Evolutionary conservation across 2,113 vertebrate genomes (phyloP).

Genomic region (Elachura formosa): DNA sequence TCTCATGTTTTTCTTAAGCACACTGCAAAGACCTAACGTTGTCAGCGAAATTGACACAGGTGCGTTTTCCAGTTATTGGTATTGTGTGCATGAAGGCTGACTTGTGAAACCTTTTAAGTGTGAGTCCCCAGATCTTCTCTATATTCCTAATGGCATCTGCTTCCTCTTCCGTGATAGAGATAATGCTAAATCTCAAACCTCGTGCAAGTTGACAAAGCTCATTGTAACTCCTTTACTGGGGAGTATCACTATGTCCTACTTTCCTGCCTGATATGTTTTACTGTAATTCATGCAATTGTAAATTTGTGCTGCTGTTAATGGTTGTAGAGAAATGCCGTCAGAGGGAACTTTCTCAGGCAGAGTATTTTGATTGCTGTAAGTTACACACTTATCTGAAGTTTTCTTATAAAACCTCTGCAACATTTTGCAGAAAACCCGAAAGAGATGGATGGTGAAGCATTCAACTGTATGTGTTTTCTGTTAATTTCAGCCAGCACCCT

Average conservation of each 20-base stretch:
- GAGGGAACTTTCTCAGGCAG: not conserved
- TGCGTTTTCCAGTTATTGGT: not conserved
- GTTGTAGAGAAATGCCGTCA: not conserved
- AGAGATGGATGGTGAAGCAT: not conserved
- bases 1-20: accelerated
- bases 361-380: not conserved
- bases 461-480: not conserved
- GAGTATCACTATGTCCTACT: accelerated
- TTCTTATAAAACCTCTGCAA: not conserved
- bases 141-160: not conserved
- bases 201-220: not conserved
- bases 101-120: not conserved
- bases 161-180: not conserved
- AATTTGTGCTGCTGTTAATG: not conserved
- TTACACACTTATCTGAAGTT: not conserved
- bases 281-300: not conserved
- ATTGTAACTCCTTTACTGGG: not conserved
- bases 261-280: not conserved
- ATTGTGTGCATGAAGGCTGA: not conserved
- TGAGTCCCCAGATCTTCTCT: no score
- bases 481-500: not conserved
- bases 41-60: accelerated
- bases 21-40: accelerated
- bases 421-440: not conserved
- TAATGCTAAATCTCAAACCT: not conserved